Base-by-base conservation (phyloP, 2,113 vertebrate genomes). In the Thunnus maccoyii region DNA sequence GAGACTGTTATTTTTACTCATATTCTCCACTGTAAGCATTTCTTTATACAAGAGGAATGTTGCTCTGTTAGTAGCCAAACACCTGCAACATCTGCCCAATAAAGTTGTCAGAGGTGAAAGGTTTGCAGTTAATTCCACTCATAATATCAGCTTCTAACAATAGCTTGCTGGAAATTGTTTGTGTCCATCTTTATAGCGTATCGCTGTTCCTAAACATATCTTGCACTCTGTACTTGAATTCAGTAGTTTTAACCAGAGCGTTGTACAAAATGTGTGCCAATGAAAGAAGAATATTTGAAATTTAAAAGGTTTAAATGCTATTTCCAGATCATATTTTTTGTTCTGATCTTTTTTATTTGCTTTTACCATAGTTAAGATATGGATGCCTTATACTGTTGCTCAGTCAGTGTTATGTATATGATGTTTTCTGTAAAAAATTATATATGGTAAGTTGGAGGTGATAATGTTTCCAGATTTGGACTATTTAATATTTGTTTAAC, bases 191-290 rank as follows among this genome's bases (percentile, higher is more conserved):
- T 66, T 50, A 65, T 75, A 46, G 74, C 63, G 77, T 56, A 50
- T 64, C 41, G 18, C 56, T 76, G 57, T 80, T 80, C 48, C 18
- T 78, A 20, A 82, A 86, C 66, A 71, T 65, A 74, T 83, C 48
- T 80, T 73, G 85, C 88, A 85, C 90, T 89, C 44, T 87, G 64
- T 82, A 88, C 86, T 88, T 83, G 67, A 82, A 86, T 77, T 84
- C 68, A 85, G 71, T 75, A 64, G 58, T 66, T 85, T 51, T 25
- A 88, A 85, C 74, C 65, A 78, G 73, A 90, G 65, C 14, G 2
- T 44, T 89, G 67, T 74, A 75, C 76, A 77, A 85, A 85, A 58
- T 58, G 60, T 75, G 93, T 95, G 94, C 94, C 94, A 95, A 93
- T 86, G 86, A 85, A 83, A 85, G 52, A 47, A 47, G 57, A 52